Conservation (phyloP, 2,113 vertebrate genomes). For the Nanorana parkeri region DNA sequence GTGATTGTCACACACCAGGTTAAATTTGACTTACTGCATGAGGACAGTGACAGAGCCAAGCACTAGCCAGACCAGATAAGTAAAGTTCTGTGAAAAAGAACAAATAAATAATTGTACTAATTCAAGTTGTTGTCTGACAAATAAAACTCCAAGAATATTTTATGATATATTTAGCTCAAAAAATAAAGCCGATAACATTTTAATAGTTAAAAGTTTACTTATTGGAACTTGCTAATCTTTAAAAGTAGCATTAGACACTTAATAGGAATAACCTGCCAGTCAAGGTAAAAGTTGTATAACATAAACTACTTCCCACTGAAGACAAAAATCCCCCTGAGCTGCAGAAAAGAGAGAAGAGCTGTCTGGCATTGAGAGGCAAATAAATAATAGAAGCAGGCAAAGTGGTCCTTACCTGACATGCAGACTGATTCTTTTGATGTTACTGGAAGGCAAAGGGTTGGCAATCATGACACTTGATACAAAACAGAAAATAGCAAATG, state of each 20-base stretch:
- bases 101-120: too few relatives aligned
- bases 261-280: background rate
- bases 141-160: too few relatives aligned
- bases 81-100: too few relatives aligned
- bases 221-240: background rate
- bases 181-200: background rate
- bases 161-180: too few relatives aligned
- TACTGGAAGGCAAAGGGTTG: background rate
- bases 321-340: background rate
- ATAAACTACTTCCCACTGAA: background rate
- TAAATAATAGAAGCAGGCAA: slow-evolving; percentile 19
- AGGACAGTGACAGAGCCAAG: too few relatives aligned
- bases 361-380: slow-evolving; percentile 4
- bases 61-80: too few relatives aligned
- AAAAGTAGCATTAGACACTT: background rate
- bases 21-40: too few relatives aligned
- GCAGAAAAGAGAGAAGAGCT: slow-evolving; percentile 3
- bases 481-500: slow-evolving; percentile 1
- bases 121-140: too few relatives aligned
- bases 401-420: background rate
- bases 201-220: background rate
- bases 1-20: too few relatives aligned
- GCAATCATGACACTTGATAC: background rate
- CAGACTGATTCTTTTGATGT: background rate
- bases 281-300: background rate